Conservation (phyloP, 2,888 invertebrate genomes). For the Folsomia candida region DNA sequence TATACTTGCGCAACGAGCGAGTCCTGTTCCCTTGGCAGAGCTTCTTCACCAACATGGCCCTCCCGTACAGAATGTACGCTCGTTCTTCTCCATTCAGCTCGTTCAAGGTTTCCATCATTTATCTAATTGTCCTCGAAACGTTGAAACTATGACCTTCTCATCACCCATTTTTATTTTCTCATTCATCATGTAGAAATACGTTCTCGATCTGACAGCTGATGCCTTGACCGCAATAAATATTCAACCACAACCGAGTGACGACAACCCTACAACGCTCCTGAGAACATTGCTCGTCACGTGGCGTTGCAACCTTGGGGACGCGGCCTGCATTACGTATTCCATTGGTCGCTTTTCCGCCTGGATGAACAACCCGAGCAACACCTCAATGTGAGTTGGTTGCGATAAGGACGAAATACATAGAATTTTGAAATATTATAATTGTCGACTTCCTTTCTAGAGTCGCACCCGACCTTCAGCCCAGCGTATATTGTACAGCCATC, state of each 20-base stretch:
- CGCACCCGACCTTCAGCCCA: slow-evolving; percentile 43
- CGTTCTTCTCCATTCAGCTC: slow-evolving; percentile 26
- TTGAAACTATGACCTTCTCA: background rate
- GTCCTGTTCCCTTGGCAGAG: slow-evolving; percentile 39
- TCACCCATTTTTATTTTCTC: background rate
- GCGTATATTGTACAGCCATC: slow-evolving; percentile 41
- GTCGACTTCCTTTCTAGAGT: slow-evolving; percentile 12
- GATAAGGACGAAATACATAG: too few species aligned
- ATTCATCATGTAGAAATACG: slow-evolving; percentile 35
- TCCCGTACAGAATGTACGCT: slow-evolving; percentile 36
- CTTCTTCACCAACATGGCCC: slow-evolving; percentile 44
- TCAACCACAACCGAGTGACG: slow-evolving; percentile 28
- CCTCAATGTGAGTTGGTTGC: slow-evolving; percentile 17
- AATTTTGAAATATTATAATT: background rate
- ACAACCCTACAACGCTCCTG: slow-evolving; percentile 29
- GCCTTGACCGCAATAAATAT: slow-evolving; percentile 31
- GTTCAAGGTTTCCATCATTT: slow-evolving; percentile 31
- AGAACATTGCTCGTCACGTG: slow-evolving; percentile 43
- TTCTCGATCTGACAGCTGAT: slow-evolving; percentile 24
- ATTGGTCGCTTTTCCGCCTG: slow-evolving; percentile 25
- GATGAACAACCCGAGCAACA: slow-evolving; percentile 23
- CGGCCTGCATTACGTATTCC: slow-evolving; percentile 33
- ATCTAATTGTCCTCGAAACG: background rate
- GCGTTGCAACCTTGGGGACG: slow-evolving; percentile 38
- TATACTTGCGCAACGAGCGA: slow-evolving; percentile 38